Evolutionary conservation across 1,140 invertebrate species (phyloP), one percentile per base, ranked within the genome.

Genomic region (Apolygus lucorum): DNA sequence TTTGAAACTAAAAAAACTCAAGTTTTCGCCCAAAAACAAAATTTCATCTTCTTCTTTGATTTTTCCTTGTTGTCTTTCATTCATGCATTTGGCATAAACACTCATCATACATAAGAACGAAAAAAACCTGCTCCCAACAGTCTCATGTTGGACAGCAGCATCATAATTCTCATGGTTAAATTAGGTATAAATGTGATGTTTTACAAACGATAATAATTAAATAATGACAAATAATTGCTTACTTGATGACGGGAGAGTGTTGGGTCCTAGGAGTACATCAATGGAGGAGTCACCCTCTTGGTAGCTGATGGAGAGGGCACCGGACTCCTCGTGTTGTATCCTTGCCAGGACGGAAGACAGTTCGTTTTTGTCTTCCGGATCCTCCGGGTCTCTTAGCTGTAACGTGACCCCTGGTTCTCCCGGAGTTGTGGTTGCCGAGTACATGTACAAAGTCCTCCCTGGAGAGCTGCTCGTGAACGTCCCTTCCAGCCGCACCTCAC

Each of bases 271-370:
- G 34, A 49, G 34, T 8, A 49, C 34, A 49, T 49, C 34, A 17
- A 49, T 49, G 34, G 34, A 49, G 17, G 34, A 49, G 34, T 49
- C 34, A 8, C 34, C 34, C 17, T 49, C 34, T 8, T 49, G 34
- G 34, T 49, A 49, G 34, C 34, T 49, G 34, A 49, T 49, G 17
- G 34, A 49, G 8, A 49, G 34, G 17, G 34, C 34, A 11, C 34
- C 34, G 17, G 34, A 49, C 34, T 63, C 62, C 27, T 63, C 62
- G 1, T 63, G 62, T 27, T 63, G 62, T 63, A 63, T 63, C 26
- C 62, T 63, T 26, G 62, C 62, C 62, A 63, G 62, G 21, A 63
- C 62, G 21, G 62, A 63, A 14, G 22, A 25, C 21, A 63, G 26
- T 26, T 63, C 62, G 22, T 22, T 63, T 25, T 63, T 63, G 21